Evolutionary conservation across 1,140 invertebrate genomes (phyloP), one percentile per base, ranked within the genome.

Genomic region (Littorina saxatilis): DNA sequence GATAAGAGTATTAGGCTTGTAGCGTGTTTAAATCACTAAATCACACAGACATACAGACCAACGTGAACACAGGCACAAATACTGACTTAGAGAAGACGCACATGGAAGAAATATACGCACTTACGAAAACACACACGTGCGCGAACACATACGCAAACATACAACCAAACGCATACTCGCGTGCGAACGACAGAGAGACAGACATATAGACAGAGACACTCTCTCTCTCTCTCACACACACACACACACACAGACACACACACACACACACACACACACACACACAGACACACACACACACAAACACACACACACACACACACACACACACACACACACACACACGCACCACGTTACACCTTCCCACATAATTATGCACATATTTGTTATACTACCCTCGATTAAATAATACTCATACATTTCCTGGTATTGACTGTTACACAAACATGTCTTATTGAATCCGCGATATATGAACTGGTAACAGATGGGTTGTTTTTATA

Each of bases 251-350:
- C 37, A 72, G 37, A 72, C 68, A 9, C 68, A 72, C 68, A 72
- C 68, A 72, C 68, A 72, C 68, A 72, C 39, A 72, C 68, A 72
- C 68, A 72, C 68, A 72, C 68, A 43, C 68, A 40, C 68, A 72
- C 68, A 27, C 68, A 43, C 68, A 27, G 37, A 72, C 37, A 43
- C 68, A 43, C 68, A 43, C 68, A 40, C 37, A 23, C 68, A 37
- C 68, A 37, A 35, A 37, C 68, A 20, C 68, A n/a, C 68, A 40
- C 68, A 40, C 68, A 40, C 58, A 61, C 58, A 61, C 58, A 61
- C 58, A 61, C 58, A 61, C 58, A 61, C 58, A 61, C 58, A 61
- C 58, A 61, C 58, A 61, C 58, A 61, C 58, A 61, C 58, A 61
- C 58, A 61, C 58, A 61, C 58, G n/a, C 58, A 61, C 58, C 9